phyloP scores from a whole-genome alignment of 23 tunicate species.

The Halocynthia aurantium region DNA sequence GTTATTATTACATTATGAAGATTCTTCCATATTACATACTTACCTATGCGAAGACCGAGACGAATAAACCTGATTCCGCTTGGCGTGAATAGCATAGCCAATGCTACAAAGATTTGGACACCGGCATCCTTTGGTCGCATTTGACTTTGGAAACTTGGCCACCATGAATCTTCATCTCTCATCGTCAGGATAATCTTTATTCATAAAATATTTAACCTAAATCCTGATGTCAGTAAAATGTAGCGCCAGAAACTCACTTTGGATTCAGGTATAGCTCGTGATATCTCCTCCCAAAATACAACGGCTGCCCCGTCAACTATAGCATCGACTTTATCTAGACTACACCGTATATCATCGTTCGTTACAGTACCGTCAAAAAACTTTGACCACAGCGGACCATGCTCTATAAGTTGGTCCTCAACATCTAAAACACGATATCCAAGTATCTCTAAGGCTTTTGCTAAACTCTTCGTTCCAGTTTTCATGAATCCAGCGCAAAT shows the following conservation, averaged over 20 bases:
- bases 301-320: conserved; percentile 7
- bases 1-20: no score
- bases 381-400: neutral
- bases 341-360: neutral
- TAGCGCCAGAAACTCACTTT: no score
- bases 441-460: neutral
- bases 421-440: conserved; percentile 6
- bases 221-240: no score
- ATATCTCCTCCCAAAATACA: conserved; percentile 5
- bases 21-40: no score
- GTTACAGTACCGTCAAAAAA: conserved; percentile 7
- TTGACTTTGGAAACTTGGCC: neutral
- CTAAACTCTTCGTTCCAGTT: conserved; percentile 12
- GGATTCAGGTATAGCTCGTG: neutral
- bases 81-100: conserved; percentile 30
- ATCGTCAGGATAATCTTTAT: neutral
- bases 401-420: conserved; percentile 1
- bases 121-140: no score
- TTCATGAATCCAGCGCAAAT: conserved; percentile 10
- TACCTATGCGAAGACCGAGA: neutral
- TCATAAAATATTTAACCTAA: no score
- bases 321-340: conserved; percentile 6
- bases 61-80: conserved; percentile 9
- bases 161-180: conserved; percentile 11
- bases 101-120: neutral